Evolutionary conservation across 1,140 invertebrate genomes (phyloP).

Genomic region (Pseudomyrmex dendroicus): DNA sequence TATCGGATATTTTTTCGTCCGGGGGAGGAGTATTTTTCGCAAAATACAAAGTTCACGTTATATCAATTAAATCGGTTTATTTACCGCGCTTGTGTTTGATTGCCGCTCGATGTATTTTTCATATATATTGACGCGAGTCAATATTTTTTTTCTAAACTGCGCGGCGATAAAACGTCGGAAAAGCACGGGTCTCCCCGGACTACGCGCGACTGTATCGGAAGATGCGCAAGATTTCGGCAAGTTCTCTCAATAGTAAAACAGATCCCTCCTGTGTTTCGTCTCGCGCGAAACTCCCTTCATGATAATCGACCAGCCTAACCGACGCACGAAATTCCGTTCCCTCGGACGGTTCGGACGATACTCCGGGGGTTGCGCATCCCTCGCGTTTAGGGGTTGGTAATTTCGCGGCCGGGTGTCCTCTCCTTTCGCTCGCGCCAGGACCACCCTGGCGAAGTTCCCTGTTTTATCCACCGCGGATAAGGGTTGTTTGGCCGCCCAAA

Average conservation of each 20-base stretch:
- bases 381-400: slow-evolving; percentile 71
- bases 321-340: slow-evolving; percentile 34
- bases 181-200: neutral
- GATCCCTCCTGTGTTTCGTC: slow-evolving; percentile 19
- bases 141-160: neutral
- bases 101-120: neutral
- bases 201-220: neutral
- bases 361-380: slow-evolving; percentile 26
- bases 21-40: neutral
- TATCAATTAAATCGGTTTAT: slow-evolving; percentile 20
- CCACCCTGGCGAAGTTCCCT: slow-evolving; percentile 65
- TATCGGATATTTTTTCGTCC: neutral
- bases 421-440: slow-evolving; percentile 43
- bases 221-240: slow-evolving; percentile 34
- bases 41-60: neutral
- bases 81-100: slow-evolving; percentile 9
- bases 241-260: slow-evolving; percentile 37
- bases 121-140: neutral
- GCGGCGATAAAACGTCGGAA: neutral
- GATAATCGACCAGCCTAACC: slow-evolving; percentile 58
- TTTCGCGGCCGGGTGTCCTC: slow-evolving; percentile 17
- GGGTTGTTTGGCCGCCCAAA: slow-evolving; percentile 60
- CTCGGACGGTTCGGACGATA: slow-evolving; percentile 49
- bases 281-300: slow-evolving; percentile 21
- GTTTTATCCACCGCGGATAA: slow-evolving; percentile 81